Evolutionary conservation across 2,113 vertebrate species (phyloP), one percentile per base, ranked within the genome.

Genomic region (Mobula birostris): DNA sequence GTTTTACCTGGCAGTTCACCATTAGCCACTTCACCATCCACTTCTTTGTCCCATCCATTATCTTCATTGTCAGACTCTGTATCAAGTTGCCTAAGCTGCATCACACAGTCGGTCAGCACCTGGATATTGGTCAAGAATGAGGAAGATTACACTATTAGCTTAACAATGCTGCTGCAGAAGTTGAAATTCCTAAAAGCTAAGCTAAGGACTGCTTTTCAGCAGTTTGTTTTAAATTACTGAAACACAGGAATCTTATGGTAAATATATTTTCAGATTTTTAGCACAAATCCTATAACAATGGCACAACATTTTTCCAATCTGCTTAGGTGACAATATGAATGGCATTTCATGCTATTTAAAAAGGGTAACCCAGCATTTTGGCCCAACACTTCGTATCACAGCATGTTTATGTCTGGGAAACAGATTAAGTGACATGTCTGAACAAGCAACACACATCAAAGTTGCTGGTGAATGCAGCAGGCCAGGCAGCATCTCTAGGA

Each of bases 51-150:
- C 91, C 96, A 95, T 36, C 95, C 96, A 6, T 5, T 96, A 94
- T 95, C 95, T 21, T 96, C 95, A n/a, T 94, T 94, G 40, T 97
- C 98, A 72, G 96, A 96, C 15, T 95, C 96, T 61, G 96, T 95
- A 27, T 99, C 98, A 0, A 99, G 95, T 94, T 96, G 96, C 94
- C 97, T 97, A 94, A 98, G 95, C 95, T 99, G 98, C 94, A 97
- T 97, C 94, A 99, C 97, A 94, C 98, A 99, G 93, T 98, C 98
- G 27, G 98, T 98, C 96, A 99, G 96, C 95, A 98, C 98, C 99
- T 99, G 96, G 90, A 17, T 32, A 32, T 68, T 68, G 29, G 61
- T 2, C 29, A 32, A 66, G 85, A 66, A 90, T 36, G 82, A 85
- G 82, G 27, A 8, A 85, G 24, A 9, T 61, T 83, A 58, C 7